phyloP scores from a whole-genome alignment of 1,140 invertebrate species.

The Ridgeia piscesae region DNA sequence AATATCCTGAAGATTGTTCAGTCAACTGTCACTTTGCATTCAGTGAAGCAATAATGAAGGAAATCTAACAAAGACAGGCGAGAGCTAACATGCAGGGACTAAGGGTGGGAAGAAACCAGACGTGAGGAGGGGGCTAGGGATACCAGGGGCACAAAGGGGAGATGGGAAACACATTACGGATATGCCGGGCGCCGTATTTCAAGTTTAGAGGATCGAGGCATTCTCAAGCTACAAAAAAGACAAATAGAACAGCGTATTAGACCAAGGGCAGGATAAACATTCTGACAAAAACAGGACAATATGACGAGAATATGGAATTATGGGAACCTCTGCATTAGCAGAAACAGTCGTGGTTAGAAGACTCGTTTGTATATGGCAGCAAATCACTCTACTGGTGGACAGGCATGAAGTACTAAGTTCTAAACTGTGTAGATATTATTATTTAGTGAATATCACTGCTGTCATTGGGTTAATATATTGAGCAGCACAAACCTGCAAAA shows the following conservation, averaged over 20 bases:
- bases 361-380: not conserved
- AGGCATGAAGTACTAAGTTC: not conserved
- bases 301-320: not conserved
- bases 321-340: not conserved
- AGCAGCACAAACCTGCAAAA: not conserved
- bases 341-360: not conserved
- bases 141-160: not conserved
- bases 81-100: not conserved
- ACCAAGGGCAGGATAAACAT: not conserved
- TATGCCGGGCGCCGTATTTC: not conserved
- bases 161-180: not conserved
- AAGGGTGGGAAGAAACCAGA: not conserved
- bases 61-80: not conserved
- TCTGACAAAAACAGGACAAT: not conserved
- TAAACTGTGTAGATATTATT: not conserved
- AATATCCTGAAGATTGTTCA: too few species aligned
- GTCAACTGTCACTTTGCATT: not conserved
- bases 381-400: not conserved
- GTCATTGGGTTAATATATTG: not conserved
- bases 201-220: not conserved
- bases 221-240: conserved; percentile 1
- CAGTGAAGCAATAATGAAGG: not conserved
- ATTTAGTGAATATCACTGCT: not conserved
- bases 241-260: not conserved
- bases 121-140: not conserved